Conservation (phyloP, 1,140 invertebrate species). For the Dinothrombium tinctorium region DNA sequence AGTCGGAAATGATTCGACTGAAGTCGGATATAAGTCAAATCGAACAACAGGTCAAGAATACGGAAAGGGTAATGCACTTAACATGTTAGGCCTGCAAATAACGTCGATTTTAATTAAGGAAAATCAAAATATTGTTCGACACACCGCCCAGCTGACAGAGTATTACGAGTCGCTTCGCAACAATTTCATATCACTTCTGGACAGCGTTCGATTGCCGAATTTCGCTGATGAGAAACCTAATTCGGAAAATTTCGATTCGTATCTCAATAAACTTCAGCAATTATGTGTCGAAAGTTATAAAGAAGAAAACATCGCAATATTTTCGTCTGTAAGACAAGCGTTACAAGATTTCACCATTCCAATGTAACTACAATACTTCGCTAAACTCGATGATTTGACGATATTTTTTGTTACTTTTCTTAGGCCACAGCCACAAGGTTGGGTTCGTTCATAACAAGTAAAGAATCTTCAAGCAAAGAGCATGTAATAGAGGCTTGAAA, state of each 20-base stretch:
- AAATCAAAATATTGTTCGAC: constrained; percentile 31
- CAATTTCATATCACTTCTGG: constrained; percentile 59
- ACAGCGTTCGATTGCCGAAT: constrained; percentile 58
- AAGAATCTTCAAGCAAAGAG: too few relatives aligned
- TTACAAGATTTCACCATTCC: constrained; percentile 64
- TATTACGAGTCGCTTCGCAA: constrained; percentile 78
- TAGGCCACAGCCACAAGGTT: too few relatives aligned
- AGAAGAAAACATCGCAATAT: constrained; percentile 44
- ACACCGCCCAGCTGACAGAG: constrained; percentile 57
- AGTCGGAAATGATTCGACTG: constrained; percentile 68
- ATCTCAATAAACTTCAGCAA: constrained; percentile 68
- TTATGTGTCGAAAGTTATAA: constrained; percentile 36
- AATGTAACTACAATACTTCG: constrained; percentile 9
- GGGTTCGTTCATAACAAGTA: too few relatives aligned
- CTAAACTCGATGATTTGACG: too few relatives aligned
- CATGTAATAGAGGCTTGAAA: too few relatives aligned
- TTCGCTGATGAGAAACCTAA: constrained; percentile 34
- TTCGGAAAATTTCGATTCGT: constrained; percentile 54
- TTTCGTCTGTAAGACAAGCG: constrained; percentile 65
- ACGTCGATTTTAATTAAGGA: constrained; percentile 15
- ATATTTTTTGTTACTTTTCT: too few relatives aligned
- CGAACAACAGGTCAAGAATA: constrained; percentile 63
- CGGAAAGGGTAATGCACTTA: constrained; percentile 47
- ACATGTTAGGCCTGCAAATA: neutral
- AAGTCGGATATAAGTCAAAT: constrained; percentile 74